These are phyloP conservation scores for Brachionichthys hirsutus DNA, from an alignment of 2,113 vertebrate species.

Conservation along the genomic window DNA sequence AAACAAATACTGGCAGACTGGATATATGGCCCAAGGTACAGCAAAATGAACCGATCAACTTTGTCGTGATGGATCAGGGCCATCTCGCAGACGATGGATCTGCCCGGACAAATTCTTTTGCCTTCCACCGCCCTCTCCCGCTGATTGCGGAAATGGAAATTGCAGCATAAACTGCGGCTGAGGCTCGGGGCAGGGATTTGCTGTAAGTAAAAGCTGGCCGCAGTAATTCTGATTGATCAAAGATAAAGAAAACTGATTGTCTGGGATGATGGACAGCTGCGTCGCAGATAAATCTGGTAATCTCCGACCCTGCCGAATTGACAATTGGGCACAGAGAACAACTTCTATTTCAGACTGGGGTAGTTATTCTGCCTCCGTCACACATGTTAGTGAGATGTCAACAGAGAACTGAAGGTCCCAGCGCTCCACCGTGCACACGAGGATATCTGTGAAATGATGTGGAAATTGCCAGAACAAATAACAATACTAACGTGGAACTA, in stretches of 20 bases:
- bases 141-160: slow-evolving; percentile 47
- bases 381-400: slow-evolving; percentile 71
- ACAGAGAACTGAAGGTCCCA: slow-evolving; percentile 48
- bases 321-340: slow-evolving; percentile 46
- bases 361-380: slow-evolving; percentile 65
- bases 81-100: slow-evolving; percentile 13
- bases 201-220: slow-evolving; percentile 49
- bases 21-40: slow-evolving; percentile 21
- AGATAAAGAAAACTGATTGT: slow-evolving; percentile 67
- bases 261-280: slow-evolving; percentile 70
- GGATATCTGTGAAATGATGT: slow-evolving; percentile 63
- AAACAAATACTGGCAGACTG: slow-evolving; percentile 11
- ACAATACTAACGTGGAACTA: slow-evolving; percentile 41
- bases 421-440: slow-evolving; percentile 11
- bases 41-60: slow-evolving; percentile 19
- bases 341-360: slow-evolving; percentile 61
- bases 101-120: slow-evolving; percentile 22
- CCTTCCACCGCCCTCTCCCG: slow-evolving; percentile 27
- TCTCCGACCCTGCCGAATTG: slow-evolving; percentile 56
- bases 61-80: slow-evolving; percentile 21
- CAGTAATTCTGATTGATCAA: slow-evolving; percentile 69
- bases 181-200: slow-evolving; percentile 40
- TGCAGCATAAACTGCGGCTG: neutral
- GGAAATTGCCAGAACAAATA: slow-evolving; percentile 54
- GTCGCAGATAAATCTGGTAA: slow-evolving; percentile 63